A percentile compares a stretch with the other conserved stretches of the same genome.
Evolutionary conservation across 92 coral and sea anemone genomes (phyloP).

Genomic region (Isaurus tuberculatus): DNA sequence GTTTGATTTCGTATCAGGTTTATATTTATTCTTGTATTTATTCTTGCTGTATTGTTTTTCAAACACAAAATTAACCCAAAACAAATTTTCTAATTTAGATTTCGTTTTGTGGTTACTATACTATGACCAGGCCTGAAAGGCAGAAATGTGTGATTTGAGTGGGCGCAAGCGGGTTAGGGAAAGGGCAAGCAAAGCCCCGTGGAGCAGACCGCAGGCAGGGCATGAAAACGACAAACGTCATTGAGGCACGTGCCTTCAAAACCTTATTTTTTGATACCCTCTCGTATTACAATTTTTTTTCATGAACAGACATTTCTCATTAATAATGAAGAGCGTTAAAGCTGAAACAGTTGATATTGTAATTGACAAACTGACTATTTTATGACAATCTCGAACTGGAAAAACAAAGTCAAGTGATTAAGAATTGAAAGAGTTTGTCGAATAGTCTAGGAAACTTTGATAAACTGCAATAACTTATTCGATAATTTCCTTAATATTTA

Average conservation of each 20-base stretch:
- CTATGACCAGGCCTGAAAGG: conserved; percentile 21
- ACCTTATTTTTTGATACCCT: background rate
- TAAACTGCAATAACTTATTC: background rate
- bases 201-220: background rate
- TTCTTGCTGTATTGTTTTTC: background rate
- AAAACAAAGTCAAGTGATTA: background rate
- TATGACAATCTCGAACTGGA: background rate
- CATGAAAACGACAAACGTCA: conserved; percentile 16
- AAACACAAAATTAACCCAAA: background rate
- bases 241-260: conserved; percentile 33
- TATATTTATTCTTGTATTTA: background rate
- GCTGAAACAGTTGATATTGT: background rate
- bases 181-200: conserved; percentile 46
- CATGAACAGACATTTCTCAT: conserved; percentile 38
- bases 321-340: conserved; percentile 23
- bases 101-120: background rate
- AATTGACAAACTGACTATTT: background rate
- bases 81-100: background rate
- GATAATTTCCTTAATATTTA: conserved; percentile 25
- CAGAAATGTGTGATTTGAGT: background rate
- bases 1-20: background rate
- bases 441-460: background rate
- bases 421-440: background rate
- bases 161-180: no score
- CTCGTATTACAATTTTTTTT: background rate